Evolutionary conservation across 1,140 invertebrate species (phyloP).

Genomic region (Acyrthosiphon pisum): DNA sequence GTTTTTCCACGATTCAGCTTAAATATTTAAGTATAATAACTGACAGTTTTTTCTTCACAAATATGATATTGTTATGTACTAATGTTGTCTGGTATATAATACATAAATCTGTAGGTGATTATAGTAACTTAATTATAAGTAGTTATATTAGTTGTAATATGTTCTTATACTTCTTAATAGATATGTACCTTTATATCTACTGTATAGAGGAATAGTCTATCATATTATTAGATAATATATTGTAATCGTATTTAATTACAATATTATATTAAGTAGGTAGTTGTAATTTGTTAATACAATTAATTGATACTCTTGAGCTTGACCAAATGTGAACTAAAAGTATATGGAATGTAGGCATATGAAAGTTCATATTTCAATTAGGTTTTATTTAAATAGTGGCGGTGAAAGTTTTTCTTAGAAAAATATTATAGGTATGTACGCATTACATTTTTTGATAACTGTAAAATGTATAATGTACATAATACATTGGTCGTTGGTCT

Average conservation of each 20-base stretch:
- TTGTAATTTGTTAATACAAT: not conserved
- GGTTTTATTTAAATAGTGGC: not conserved
- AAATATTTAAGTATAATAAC: too few species aligned
- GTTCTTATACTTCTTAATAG: not conserved
- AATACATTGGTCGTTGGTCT: not conserved
- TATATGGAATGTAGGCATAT: not conserved
- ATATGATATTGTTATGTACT: not conserved
- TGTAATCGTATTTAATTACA: not conserved
- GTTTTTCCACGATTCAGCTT: not conserved
- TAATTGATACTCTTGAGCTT: not conserved
- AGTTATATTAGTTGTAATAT: not conserved
- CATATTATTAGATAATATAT: not conserved
- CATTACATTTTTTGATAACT: not conserved
- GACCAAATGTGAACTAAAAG: not conserved
- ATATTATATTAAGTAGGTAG: not conserved
- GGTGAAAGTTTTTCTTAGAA: not conserved
- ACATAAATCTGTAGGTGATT: not conserved
- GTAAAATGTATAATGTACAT: not conserved
- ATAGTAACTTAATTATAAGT: not conserved
- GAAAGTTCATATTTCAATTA: not conserved
- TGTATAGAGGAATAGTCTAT: not conserved
- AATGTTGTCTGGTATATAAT: not conserved
- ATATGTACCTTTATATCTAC: not conserved
- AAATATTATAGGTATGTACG: not conserved
- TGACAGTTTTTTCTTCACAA: not conserved